Percentiles rank a stretch among this genome's conserved stretches.
These are phyloP conservation scores for Pherbina coryleti DNA, from an alignment of 2,888 invertebrate genomes.

Conservation along the genomic window DNA sequence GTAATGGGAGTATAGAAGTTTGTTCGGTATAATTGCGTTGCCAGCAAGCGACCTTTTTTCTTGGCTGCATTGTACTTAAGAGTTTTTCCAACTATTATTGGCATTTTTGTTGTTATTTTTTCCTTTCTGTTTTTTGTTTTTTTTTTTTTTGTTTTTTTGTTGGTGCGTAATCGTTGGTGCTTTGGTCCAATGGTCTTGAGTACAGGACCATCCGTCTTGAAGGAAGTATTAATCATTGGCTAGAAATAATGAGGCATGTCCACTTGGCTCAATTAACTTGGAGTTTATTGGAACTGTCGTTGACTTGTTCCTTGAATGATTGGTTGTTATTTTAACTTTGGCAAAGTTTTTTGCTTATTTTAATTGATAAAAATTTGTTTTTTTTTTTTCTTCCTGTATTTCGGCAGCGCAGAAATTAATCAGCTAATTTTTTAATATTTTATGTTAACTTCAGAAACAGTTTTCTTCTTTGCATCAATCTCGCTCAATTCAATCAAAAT, in stretches of 20 bases:
- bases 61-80: not conserved
- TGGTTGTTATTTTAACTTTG: not conserved
- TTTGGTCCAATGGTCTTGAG: constrained; percentile 17
- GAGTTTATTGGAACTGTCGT: not conserved
- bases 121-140: not conserved
- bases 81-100: constrained; percentile 4
- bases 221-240: constrained; percentile 33
- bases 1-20: constrained; percentile 1
- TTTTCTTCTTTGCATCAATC: not conserved
- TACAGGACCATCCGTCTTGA: not conserved
- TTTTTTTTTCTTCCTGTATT: not conserved
- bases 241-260: constrained; percentile 21
- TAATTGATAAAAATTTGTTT: not conserved
- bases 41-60: not conserved
- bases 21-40: not conserved
- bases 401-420: not conserved
- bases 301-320: not conserved
- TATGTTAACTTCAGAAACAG: too few species aligned
- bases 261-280: constrained; percentile 35
- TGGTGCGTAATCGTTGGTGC: not conserved
- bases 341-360: not conserved
- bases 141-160: not conserved
- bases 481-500: not conserved
- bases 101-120: constrained; percentile 1
- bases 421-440: too few species aligned